Evolutionary conservation across 2,113 vertebrate genomes (phyloP), one percentile per base, ranked within the genome.

Genomic region (Clarias gariepinus): DNA sequence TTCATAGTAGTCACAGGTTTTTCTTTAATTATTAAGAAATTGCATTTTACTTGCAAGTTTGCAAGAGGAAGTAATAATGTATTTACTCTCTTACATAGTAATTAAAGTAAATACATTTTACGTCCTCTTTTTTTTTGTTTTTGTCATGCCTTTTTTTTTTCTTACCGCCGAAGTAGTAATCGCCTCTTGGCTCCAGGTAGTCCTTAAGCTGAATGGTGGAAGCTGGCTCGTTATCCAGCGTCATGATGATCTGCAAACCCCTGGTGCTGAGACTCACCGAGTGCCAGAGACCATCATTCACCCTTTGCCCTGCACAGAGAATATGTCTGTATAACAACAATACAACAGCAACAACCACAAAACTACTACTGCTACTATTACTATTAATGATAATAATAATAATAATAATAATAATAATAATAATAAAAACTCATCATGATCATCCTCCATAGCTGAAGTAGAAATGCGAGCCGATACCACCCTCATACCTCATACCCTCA

Each of bases 261-360:
- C 95, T 94, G n/a, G 95, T 93, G 3, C 93, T 95, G 85, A 99
- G 94, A 89, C 93, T 96, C 78, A 98, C 95, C 0, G 96, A 94
- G 92, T 99, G 98, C 98, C 98, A 99, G 83, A 98, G 92, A 1
- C 98, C 98, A 3, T 99, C 97, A 0, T 96, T 96, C 85, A 99
- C 95, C 83, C 85, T 91, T 82, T 93, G 95, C 88, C 97, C 98
- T 99, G 87, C 74, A 76, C 63, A 63, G 0, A 55, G 19, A 2
- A 69, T 19, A 16, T 41, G 7, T 47, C 47, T 47, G 47, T 21
- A 41, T 10, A 55, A 77, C 2, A 41, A 77, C 47, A 47, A 47
- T 47, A 47, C 47, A 47, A 47, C 47, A 47, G 47, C 47, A 47
- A 47, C 7, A 47, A 47, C 47, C 47, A 47, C 47, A 47, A 47